phyloP scores from a whole-genome alignment of 2,797 vertebrate genomes.

The Ptychobarbus kaznakovi region DNA sequence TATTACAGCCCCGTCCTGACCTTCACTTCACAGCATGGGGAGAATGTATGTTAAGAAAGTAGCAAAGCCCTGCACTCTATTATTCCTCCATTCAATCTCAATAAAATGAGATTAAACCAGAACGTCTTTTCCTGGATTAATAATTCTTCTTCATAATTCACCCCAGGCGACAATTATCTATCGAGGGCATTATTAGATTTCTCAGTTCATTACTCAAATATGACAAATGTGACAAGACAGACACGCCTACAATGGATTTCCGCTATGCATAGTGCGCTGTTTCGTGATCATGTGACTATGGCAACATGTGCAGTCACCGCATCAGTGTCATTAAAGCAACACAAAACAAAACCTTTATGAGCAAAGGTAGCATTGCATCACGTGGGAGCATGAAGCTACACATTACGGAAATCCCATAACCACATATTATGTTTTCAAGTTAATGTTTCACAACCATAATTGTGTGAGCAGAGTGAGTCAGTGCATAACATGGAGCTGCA shows the following conservation, averaged over 20 bases:
- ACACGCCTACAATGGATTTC: conserved; percentile 13
- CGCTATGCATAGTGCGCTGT: conserved; percentile 22
- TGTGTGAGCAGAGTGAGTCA: neutral
- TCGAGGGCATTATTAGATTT: conserved; percentile 47
- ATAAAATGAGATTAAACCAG: conserved; percentile 41
- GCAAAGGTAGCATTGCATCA: conserved; percentile 6
- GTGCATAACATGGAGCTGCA: neutral
- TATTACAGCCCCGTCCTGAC: conserved; percentile 42
- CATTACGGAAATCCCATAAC: conserved; percentile 26
- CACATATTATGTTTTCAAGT: conserved; percentile 23
- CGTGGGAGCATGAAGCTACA: neutral
- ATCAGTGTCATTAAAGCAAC: neutral
- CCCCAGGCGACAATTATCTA: conserved; percentile 52
- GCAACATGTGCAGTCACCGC: neutral
- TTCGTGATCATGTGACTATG: conserved; percentile 10
- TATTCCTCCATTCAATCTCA: conserved; percentile 35
- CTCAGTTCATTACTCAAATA: conserved; percentile 51
- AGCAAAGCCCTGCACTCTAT: conserved; percentile 25
- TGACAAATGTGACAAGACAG: conserved; percentile 46
- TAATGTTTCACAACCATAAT: conserved; percentile 41
- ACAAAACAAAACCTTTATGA: neutral
- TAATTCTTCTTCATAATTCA: conserved; percentile 49
- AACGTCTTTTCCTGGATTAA: conserved; percentile 40
- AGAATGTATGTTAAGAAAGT: conserved; percentile 29
- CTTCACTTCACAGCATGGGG: conserved; percentile 44